These are phyloP conservation scores for Tridacna gigas DNA, from an alignment of 2,888 invertebrate species.

Conservation along the genomic window DNA sequence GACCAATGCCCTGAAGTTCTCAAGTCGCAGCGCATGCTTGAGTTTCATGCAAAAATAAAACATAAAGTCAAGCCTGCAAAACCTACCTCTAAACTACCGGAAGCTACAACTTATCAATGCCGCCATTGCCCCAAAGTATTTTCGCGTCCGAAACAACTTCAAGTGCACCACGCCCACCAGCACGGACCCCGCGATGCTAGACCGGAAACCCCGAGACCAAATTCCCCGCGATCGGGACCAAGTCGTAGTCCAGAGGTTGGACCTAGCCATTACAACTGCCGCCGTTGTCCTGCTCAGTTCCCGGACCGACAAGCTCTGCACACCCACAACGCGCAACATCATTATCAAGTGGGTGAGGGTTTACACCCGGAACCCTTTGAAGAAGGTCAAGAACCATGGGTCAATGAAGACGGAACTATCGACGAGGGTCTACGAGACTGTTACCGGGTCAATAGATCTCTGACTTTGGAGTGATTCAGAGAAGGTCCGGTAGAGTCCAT, in stretches of 20 bases:
- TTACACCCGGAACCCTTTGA: constrained; percentile 30
- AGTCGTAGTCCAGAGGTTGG: too few species aligned
- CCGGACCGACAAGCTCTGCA: constrained; percentile 25
- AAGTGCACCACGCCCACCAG: too few species aligned
- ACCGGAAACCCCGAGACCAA: too few species aligned
- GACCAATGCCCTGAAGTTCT: constrained; percentile 17
- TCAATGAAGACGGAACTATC: constrained; percentile 16
- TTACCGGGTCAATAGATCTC: constrained; percentile 29
- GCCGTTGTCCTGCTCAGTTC: constrained; percentile 25
- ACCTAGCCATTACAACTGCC: constrained; percentile 31
- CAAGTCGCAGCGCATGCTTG: constrained; percentile 2
- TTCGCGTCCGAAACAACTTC: not conserved
- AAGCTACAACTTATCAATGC: too few species aligned
- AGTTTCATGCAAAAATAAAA: constrained; percentile 33
- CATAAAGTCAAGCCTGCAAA: constrained; percentile 14
- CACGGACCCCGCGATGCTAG: too few species aligned
- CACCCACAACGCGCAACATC: constrained; percentile 22
- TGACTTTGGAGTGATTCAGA: constrained; percentile 32
- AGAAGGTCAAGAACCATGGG: constrained; percentile 34
- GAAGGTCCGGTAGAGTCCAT: constrained; percentile 40
- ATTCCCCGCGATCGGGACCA: too few species aligned
- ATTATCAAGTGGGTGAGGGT: constrained; percentile 37
- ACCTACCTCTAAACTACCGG: too few species aligned
- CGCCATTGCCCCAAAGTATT: too few species aligned
- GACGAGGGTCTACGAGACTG: constrained; percentile 40